Evolutionary conservation across 1,140 invertebrate genomes (phyloP), one percentile per base, ranked within the genome.

Genomic region (Calephelis virginiensis): DNA sequence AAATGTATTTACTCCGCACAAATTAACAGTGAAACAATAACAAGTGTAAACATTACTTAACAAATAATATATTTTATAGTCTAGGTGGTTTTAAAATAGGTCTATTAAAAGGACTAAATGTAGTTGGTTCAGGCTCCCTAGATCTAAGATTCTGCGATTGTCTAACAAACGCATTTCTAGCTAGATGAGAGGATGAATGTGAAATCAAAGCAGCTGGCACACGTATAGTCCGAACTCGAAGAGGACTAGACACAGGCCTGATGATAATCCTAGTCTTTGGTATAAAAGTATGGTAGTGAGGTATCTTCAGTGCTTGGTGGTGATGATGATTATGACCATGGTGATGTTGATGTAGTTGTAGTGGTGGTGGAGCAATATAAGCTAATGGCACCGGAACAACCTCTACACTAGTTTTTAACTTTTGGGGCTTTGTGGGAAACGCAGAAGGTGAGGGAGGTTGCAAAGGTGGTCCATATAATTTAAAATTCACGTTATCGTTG

Each of bases 401-500:
- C 75, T 91, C 86, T 0, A 91, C 85, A 17, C 72, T 81, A 0
- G 88, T 91, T 67, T 83, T 90, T n/a, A 86, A 49, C 45, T 89
- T 91, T 61, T 82, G 81, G 1, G 84, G 80, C 50, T 47, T 73
- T 37, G 40, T 9, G 8, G 40, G 40, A 43, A 43, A 9, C 40
- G 40, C 40, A 43, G 40, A 43, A 62, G 66, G 12, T 69, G 67
- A 0, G 8, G 74, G 73, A 28, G 78, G 80, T 13, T 74, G 66
- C 5, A 78, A 73, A 38, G 86, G 86, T 28, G 76, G 66, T 8
- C 79, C 70, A 66, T 81, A 83, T 50, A 85, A 80, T 14, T 75
- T 86, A 66, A 90, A 87, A 60, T 88, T 86, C 0, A 86, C 73
- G 67, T 89, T 80, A 46, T 85, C 70, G 50, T 86, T 84, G 6